Evolutionary conservation across 2,113 vertebrate species (phyloP).

Genomic region (Tursiops truncatus): DNA sequence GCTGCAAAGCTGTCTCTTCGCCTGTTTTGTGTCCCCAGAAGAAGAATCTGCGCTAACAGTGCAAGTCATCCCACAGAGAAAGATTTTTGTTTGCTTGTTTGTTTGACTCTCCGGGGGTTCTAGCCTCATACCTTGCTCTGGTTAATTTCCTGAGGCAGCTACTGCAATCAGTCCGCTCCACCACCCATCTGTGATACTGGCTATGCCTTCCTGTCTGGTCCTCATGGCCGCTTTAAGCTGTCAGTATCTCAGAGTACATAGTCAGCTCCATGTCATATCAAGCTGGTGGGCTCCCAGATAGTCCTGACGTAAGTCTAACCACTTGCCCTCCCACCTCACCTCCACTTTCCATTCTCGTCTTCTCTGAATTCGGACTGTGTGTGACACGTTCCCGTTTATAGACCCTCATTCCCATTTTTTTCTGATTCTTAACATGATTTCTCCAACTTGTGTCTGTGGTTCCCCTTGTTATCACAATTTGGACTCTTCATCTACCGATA

Average conservation of each 20-base stretch:
- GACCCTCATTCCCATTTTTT: fast-evolving
- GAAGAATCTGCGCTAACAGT: too few species aligned
- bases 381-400: fast-evolving
- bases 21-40: not conserved
- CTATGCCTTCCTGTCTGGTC: fast-evolving
- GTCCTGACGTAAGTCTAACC: fast-evolving
- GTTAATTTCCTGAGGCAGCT: not conserved
- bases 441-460: not conserved
- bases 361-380: not conserved
- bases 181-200: not conserved
- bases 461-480: not conserved
- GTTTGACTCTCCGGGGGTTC: not conserved
- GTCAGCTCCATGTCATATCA: fast-evolving
- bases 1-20: not conserved
- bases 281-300: too few species aligned
- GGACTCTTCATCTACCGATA: not conserved
- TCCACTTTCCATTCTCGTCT: not conserved
- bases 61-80: too few species aligned
- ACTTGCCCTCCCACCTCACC: fast-evolving
- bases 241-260: fast-evolving
- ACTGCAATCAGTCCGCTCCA: not conserved
- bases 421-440: not conserved
- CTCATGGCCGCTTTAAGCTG: fast-evolving
- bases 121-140: not conserved
- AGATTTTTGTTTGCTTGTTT: not conserved